Conservation (phyloP, 2,888 invertebrate genomes). For the Parnassius glacialis region DNA sequence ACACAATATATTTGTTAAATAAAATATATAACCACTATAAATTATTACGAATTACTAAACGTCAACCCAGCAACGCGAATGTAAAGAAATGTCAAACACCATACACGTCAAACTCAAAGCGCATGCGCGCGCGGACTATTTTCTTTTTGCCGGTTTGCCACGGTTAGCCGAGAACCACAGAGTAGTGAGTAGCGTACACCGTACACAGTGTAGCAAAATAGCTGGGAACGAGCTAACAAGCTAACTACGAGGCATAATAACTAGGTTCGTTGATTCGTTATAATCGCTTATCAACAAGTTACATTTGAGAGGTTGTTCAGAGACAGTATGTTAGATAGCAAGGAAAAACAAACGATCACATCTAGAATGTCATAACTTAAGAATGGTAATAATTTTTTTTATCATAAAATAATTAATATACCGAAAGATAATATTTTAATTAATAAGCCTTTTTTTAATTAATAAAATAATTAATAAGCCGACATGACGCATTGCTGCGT, state of each 20-base stretch:
- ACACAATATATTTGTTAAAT: slow-evolving; percentile 29
- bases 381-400: no score
- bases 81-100: slow-evolving; percentile 36
- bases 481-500: no score
- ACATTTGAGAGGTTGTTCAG: background rate
- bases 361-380: no score
- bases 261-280: slow-evolving; percentile 28
- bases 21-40: slow-evolving; percentile 43
- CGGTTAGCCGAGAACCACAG: no score
- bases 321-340: background rate
- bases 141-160: slow-evolving; percentile 15
- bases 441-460: no score
- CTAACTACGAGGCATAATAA: slow-evolving; percentile 27
- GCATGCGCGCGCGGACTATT: slow-evolving; percentile 76
- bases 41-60: slow-evolving; percentile 56
- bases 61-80: slow-evolving; percentile 43
- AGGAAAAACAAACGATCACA: no score
- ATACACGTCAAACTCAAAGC: slow-evolving; percentile 56
- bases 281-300: slow-evolving; percentile 36
- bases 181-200: no score
- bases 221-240: slow-evolving; percentile 4
- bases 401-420: no score
- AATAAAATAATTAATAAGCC: no score
- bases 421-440: no score
- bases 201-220: background rate